phyloP scores from a whole-genome alignment of 2,888 invertebrate genomes.

The Leptura quadrifasciata region DNA sequence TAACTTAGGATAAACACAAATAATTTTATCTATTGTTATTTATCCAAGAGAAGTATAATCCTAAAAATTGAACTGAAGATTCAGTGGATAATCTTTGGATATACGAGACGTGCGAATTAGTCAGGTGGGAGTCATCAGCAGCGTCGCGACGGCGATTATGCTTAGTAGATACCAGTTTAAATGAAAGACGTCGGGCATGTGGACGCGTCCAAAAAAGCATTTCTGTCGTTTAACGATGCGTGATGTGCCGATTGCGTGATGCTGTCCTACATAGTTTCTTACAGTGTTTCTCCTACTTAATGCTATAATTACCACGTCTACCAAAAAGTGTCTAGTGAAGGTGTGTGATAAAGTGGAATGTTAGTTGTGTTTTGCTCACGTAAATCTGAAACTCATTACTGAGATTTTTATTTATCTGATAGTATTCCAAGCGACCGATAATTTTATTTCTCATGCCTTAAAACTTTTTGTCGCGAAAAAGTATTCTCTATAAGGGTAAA shows the following conservation, averaged over 20 bases:
- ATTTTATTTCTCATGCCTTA: background rate
- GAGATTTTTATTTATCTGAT: constrained; percentile 26
- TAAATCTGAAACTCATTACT: constrained; percentile 2
- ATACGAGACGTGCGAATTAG: constrained; percentile 49
- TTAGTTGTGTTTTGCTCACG: constrained; percentile 15
- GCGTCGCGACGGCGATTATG: constrained; percentile 60
- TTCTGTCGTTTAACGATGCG: constrained; percentile 40
- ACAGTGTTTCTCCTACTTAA: constrained; percentile 20
- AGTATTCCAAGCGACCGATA: background rate
- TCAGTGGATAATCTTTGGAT: constrained; percentile 16
- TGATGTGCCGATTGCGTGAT: constrained; percentile 46
- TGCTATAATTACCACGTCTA: background rate
- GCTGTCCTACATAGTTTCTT: constrained; percentile 21
- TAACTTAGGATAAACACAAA: background rate
- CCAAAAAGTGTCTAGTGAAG: constrained; percentile 19
- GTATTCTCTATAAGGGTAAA: no score
- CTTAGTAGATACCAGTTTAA: constrained; percentile 62
- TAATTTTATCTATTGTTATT: background rate
- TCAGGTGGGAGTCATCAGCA: constrained; percentile 56
- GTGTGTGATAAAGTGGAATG: constrained; percentile 30
- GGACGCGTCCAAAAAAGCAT: constrained; percentile 59
- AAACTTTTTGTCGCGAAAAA: no score
- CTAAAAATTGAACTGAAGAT: background rate
- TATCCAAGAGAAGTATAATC: background rate
- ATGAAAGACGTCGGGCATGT: constrained; percentile 60